phyloP scores from a whole-genome alignment of 2,113 vertebrate species.

The Mohoua ochrocephala region DNA sequence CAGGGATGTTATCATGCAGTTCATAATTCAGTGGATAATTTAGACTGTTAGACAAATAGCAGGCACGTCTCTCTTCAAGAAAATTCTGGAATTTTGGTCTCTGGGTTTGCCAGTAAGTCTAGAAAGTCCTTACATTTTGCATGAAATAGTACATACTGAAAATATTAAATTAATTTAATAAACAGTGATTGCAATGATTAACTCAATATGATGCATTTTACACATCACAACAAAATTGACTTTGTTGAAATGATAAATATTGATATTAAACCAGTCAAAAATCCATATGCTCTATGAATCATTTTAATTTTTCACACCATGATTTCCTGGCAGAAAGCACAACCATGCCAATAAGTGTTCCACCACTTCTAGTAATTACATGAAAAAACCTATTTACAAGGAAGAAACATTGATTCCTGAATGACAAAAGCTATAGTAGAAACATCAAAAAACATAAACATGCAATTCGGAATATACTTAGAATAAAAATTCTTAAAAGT shows the following conservation, averaged over 20 bases:
- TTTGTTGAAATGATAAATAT: not conserved
- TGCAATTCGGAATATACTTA: not conserved
- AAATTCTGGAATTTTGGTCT: not conserved
- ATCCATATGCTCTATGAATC: not conserved
- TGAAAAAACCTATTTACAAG: not conserved
- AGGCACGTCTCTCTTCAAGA: not conserved
- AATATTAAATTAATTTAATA: not conserved
- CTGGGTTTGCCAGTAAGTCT: not conserved
- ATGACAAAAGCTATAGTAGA: not conserved
- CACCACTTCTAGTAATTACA: not conserved
- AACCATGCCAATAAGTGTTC: not conserved
- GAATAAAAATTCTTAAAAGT: not conserved
- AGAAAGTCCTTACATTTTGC: not conserved
- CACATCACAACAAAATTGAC: not conserved
- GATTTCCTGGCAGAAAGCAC: not conserved
- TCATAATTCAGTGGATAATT: not conserved
- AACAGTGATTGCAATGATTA: not conserved
- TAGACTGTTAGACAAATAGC: not conserved
- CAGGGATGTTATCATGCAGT: not conserved
- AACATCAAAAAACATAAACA: not conserved
- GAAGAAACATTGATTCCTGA: not conserved
- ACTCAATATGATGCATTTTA: not conserved
- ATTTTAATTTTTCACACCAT: not conserved
- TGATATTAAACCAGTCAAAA: not conserved
- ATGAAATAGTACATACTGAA: not conserved